phyloP scores from a whole-genome alignment of 2,888 invertebrate genomes.

The Drosophila histrio region DNA sequence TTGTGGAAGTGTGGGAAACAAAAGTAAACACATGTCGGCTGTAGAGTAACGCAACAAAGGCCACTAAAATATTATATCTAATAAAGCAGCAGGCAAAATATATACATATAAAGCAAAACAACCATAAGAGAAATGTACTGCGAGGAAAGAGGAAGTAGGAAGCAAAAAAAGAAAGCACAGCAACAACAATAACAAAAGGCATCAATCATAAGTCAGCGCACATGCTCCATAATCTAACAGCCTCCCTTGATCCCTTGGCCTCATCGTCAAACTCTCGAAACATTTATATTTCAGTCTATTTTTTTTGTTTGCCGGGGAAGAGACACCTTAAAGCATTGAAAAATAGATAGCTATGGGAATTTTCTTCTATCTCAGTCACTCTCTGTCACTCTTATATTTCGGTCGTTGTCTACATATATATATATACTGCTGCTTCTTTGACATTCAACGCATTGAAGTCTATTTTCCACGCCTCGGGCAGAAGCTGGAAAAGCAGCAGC shows the following conservation, averaged over 20 bases:
- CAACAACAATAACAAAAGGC: constrained; percentile 69
- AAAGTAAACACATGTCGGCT: constrained; percentile 72
- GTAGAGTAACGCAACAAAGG: constrained; percentile 61
- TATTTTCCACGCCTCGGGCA: constrained; percentile 50
- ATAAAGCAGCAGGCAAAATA: constrained; percentile 69
- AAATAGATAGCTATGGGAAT: constrained; percentile 12
- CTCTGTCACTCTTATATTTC: too few relatives aligned
- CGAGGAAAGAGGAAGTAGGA: constrained; percentile 11
- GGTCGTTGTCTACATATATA: too few relatives aligned
- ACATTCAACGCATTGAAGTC: constrained; percentile 49
- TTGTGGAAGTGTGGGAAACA: constrained; percentile 28
- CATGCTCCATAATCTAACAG: constrained; percentile 57
- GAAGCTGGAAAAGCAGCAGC: constrained; percentile 30
- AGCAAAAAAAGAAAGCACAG: constrained; percentile 3
- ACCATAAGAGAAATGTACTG: constrained; percentile 39
- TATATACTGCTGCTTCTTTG: constrained; percentile 17
- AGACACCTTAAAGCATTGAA: constrained; percentile 26
- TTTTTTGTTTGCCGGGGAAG: not conserved
- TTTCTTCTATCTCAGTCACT: not conserved
- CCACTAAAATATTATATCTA: constrained; percentile 78
- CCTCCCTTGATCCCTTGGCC: constrained; percentile 8
- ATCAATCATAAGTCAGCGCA: constrained; percentile 79
- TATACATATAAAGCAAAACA: constrained; percentile 45
- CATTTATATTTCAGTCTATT: constrained; percentile 20
- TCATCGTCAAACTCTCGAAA: constrained; percentile 8